A percentile compares a stretch with the other conserved stretches of the same genome.
Evolutionary conservation across 2,113 vertebrate genomes (phyloP).

Genomic region (Menura novaehollandiae): DNA sequence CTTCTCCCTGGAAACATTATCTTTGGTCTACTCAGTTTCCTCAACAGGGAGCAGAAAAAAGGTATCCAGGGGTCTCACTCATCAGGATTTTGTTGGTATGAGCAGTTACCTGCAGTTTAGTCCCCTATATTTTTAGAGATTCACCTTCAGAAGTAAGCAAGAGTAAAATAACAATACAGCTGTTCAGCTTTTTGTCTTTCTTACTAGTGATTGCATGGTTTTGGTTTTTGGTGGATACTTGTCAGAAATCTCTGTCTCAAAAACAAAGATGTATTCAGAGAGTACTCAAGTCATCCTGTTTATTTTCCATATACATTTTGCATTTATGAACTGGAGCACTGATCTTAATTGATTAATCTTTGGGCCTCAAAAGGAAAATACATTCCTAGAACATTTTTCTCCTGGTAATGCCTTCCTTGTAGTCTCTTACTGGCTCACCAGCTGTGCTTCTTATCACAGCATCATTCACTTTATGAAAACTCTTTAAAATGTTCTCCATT

Average conservation of each 20-base stretch:
- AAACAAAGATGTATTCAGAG: neutral
- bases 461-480: constrained; percentile 7
- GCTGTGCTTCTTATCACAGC: neutral
- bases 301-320: neutral
- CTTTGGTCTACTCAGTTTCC: neutral
- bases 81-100: neutral
- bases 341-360: neutral
- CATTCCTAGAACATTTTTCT: neutral
- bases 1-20: neutral
- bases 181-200: neutral
- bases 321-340: neutral
- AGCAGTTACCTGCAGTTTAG: neutral
- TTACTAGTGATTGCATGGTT: neutral
- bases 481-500: neutral
- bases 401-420: neutral
- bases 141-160: neutral
- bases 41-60: neutral
- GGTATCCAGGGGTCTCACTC: neutral
- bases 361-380: neutral
- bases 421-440: neutral
- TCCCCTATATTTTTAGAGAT: neutral
- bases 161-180: neutral
- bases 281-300: neutral
- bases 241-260: neutral
- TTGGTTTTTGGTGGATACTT: neutral